These are phyloP conservation scores for Pristionchus fissidentatus DNA, from an alignment of 2,888 invertebrate genomes.

Conservation along the genomic window DNA sequence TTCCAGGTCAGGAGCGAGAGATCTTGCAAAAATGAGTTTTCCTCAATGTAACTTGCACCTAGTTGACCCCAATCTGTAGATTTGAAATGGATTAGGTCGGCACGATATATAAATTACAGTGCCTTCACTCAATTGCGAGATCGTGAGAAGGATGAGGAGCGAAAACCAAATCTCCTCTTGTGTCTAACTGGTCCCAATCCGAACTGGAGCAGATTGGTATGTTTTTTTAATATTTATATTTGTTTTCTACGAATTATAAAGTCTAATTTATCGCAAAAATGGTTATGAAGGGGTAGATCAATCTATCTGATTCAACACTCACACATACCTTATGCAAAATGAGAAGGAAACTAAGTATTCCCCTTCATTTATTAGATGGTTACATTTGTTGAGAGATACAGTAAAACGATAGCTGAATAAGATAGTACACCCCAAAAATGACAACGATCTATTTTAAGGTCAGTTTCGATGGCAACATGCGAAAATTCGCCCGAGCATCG, in stretches of 20 bases:
- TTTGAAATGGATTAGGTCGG: background rate
- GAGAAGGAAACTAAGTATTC: no score
- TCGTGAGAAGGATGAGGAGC: background rate
- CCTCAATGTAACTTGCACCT: background rate
- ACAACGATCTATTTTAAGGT: slow-evolving; percentile 50
- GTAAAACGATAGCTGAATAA: no score
- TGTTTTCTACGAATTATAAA: background rate
- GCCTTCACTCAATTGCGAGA: background rate
- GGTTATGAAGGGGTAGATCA: background rate
- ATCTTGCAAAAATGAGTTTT: background rate
- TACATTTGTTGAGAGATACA: no score
- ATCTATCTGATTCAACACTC: no score
- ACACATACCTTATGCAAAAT: no score
- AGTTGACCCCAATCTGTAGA: no score
- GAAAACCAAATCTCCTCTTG: background rate
- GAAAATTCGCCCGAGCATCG: slow-evolving; percentile 49
- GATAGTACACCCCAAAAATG: no score
- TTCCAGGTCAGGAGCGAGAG: no score
- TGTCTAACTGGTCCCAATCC: background rate
- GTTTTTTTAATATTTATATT: background rate
- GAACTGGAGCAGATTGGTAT: slow-evolving; percentile 25
- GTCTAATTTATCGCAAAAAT: background rate
- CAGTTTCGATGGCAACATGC: slow-evolving; percentile 49
- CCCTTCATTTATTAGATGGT: no score
- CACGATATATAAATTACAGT: background rate